Evolutionary conservation across 2,113 vertebrate genomes (phyloP), one percentile per base, ranked within the genome.

Genomic region (Psittacula cyanocephala): DNA sequence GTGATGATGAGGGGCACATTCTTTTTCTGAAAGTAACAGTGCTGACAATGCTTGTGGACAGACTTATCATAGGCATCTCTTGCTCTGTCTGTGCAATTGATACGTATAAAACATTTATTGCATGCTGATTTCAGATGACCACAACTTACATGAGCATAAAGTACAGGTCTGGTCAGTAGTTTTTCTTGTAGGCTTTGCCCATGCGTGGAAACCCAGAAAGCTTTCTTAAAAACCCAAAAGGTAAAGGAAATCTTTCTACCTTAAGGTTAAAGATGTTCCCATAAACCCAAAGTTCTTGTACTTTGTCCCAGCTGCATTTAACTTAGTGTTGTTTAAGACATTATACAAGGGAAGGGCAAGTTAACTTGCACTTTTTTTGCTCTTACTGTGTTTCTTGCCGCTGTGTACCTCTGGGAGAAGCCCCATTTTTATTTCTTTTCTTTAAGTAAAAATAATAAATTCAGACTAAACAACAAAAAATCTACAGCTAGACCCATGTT

Each of bases 401-500:
- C 14, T 4, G 28, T 20, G 16, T 35, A 29, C 39, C 68, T 86
- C 76, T 79, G 49, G 50, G 72, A 79, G 64, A 84, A 81, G 16
- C 7, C 25, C 44, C 29, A 11, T 77, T 81, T 53, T 77, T 59
- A 65, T 41, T 78, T 23, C 17, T 86, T 74, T 88, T 81, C 19
- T 84, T 93, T 80, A 37, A 62, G 31, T 65, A 68, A 94, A 96
- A 92, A 68, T 46, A 85, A 86, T 77, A 68, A 87, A 85, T 88
- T 92, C 89, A 63, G 31, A 41, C 47, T 49, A 74, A 95, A 82
- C 37, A 27, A 65, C 20, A 65, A 94, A 78, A 76, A 68, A 37
- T 81, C 64, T 71, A 20, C 35, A 33, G 71, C 47, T 25, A 81
- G 50, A 37, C 49, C 64, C 5, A 6, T 77, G 83, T 81, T 97